Conservation (phyloP, 1,140 invertebrate species). For the Pissodes strobi region DNA sequence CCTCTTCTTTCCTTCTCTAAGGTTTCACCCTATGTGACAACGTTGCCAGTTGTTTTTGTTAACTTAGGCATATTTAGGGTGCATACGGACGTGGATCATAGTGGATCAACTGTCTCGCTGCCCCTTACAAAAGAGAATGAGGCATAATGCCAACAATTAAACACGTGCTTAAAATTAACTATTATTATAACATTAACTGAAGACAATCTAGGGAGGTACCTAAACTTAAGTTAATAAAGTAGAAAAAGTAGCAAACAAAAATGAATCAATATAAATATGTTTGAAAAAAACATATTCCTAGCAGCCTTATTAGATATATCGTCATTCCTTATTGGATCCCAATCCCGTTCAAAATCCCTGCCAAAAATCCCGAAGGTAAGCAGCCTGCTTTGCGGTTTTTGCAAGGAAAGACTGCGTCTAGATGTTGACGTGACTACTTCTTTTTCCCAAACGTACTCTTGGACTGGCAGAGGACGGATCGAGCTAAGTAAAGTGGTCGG, state of each 20-base stretch:
- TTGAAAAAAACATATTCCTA: neutral
- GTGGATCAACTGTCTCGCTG: no score
- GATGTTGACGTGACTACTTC: neutral
- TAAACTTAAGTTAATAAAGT: neutral
- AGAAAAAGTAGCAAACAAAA: neutral
- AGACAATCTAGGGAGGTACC: neutral
- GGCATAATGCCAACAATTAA: no score
- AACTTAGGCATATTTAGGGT: no score
- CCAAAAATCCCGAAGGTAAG: constrained; percentile 44
- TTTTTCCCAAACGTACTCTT: constrained; percentile 31
- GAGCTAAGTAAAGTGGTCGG: constrained; percentile 40
- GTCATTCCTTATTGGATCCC: constrained; percentile 21
- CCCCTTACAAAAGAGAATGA: no score
- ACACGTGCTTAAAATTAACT: no score
- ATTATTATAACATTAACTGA: no score
- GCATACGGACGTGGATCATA: no score
- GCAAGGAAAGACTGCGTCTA: constrained; percentile 22
- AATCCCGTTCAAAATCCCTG: constrained; percentile 39
- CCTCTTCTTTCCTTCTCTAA: no score
- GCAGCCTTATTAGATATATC: neutral
- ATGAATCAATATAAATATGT: no score
- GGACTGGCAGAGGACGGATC: constrained; percentile 31
- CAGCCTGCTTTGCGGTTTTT: constrained; percentile 33
- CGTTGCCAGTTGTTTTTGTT: no score
- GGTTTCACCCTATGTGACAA: no score